Evolutionary conservation across 2,888 invertebrate species (phyloP), one percentile per base, ranked within the genome.

Genomic region (Lochmaea crataegi): DNA sequence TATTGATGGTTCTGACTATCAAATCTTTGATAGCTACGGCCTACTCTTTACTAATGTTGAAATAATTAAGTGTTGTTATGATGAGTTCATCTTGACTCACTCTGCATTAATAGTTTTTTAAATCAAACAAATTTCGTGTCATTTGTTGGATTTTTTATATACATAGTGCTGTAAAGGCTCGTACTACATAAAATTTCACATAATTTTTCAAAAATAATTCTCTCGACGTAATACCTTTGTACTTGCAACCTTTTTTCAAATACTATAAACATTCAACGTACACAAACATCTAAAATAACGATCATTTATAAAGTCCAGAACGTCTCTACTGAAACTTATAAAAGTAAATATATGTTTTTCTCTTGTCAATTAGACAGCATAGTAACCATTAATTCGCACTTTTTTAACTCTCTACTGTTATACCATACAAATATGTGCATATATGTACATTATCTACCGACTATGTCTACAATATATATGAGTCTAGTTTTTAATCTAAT

Each of bases 321-420:
- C 26, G 57, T 26, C 14, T 57, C 22, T 26, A 57, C 26, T 26
- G 57, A 57, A 57, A 57, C 26, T 57, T 56, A 56, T 56, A 56
- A 56, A 56, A 68, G 68, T 70, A 69, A 65, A 69, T 69, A 73
- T 68, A 67, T 65, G 64, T 67, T 73, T 72, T 73, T 71, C 69
- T 61, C 65, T 69, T 70, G 70, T 69, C 74, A 73, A 69, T 72
- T 71, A 72, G 41, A 69, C 72, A 72, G 72, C 73, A 66, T 57
- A 56, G 71, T 73, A 74, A 70, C 76, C 71, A 69, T 72, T 68
- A 68, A 71, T 77, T 75, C 76, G 66, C 76, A 72, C 74, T 77
- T 75, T 77, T 73, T 58, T 70, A 70, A 75, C 67, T 67, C 68
- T 63, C 65, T 63, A 76, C 73, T 69, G 64, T 71, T 72, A 63